Evolutionary conservation across 2,113 vertebrate genomes (phyloP), one percentile per base, ranked within the genome.

Genomic region (Platysteira castanea): DNA sequence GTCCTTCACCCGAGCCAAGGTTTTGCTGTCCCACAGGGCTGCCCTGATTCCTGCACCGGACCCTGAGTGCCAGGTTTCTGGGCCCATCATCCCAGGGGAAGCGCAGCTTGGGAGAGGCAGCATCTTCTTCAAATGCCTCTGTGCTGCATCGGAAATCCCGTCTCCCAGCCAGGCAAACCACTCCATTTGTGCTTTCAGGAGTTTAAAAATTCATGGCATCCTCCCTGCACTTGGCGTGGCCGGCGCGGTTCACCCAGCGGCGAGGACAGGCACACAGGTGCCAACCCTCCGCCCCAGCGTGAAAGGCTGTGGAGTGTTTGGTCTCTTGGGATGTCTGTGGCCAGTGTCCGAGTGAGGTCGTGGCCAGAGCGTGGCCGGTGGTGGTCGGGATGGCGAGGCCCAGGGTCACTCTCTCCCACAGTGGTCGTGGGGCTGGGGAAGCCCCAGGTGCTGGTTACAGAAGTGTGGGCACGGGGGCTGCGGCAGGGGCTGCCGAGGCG

Each of bases 161-260:
- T 90, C 85, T 94, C 89, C 85, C 95, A 94, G 65, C 42, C 88
- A 41, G 91, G 92, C 82, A 9, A 94, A 76, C 84, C 68, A 56
- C 80, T 97, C 96, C 93, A 93, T 95, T 95, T 94, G 92, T 64
- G 95, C 95, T 96, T 90, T 94, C 86, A 95, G 89, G 93, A 95
- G 87, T 97, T 97, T 96, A 96, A 96, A 97, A 96, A 97, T 97
- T 96, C 93, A 96, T 96, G 83, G 94, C 96, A 95, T 95, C 87
- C 94, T 96, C 90, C 44, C 89, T 5, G 15, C 18, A 3, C 95
- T 84, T 42, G 18, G 67, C 44, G 0, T 84, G 93, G 81, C 94
- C 93, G 19, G 92, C 7, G 3, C 3, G 5, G 83, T 71, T 95
- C 79, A 47, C 70, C 82, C 35, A 3, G 91, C 59, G 27, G 53